Evolutionary conservation across 2,888 invertebrate genomes (phyloP).

Genomic region (Argynnis bischoffii): DNA sequence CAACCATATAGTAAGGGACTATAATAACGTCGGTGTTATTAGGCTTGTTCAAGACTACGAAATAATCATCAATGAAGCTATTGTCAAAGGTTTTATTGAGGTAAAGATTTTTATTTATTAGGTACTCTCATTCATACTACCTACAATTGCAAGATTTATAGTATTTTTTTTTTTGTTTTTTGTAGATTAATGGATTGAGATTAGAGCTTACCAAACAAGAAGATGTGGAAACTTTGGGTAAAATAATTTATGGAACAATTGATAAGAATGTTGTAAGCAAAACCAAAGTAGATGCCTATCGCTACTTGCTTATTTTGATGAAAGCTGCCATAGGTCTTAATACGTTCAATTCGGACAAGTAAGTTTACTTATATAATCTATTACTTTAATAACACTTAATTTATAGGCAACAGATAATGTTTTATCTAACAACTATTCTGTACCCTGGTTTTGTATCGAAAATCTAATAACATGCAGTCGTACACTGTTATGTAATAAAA

Average conservation of each 20-base stretch:
- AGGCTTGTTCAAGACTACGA: slow-evolving; percentile 67
- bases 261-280: slow-evolving; percentile 62
- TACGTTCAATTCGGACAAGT: slow-evolving; percentile 62
- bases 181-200: slow-evolving; percentile 64
- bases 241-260: slow-evolving; percentile 72
- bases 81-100: slow-evolving; percentile 78
- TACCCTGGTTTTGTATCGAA: too few species aligned
- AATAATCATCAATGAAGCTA: slow-evolving; percentile 80
- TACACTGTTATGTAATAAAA: too few species aligned
- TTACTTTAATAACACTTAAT: too few species aligned
- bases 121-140: background rate
- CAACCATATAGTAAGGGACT: slow-evolving; percentile 59
- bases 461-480: too few species aligned
- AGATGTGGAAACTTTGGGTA: slow-evolving; percentile 80
- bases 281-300: slow-evolving; percentile 73
- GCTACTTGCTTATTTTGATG: slow-evolving; percentile 80
- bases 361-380: slow-evolving; percentile 42
- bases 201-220: slow-evolving; percentile 66
- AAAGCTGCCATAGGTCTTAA: slow-evolving; percentile 72
- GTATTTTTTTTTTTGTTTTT: slow-evolving; percentile 27
- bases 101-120: slow-evolving; percentile 46
- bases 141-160: slow-evolving; percentile 2
- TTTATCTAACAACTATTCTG: too few species aligned
- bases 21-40: slow-evolving; percentile 53
- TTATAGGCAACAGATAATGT: too few species aligned